Percentiles rank a stretch among this genome's conserved stretches.
These are phyloP conservation scores for Anolis carolinensis DNA, from an alignment of 2,113 vertebrate species.

Conservation along the genomic window DNA sequence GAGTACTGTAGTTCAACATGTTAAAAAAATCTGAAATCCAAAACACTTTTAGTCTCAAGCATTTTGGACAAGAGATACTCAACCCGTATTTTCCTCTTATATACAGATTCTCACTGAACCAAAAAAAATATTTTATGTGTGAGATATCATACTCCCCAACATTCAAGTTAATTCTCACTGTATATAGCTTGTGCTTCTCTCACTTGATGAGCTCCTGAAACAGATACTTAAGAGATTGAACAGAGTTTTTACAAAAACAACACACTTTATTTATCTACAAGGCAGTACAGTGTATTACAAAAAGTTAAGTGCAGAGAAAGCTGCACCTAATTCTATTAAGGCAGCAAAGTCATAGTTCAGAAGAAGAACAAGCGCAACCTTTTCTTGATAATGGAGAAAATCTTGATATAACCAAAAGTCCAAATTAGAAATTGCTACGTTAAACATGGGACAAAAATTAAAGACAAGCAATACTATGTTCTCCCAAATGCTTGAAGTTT, in stretches of 20 bases:
- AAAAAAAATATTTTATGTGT: background rate
- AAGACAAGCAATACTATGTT: constrained; percentile 80
- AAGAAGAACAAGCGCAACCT: constrained; percentile 62
- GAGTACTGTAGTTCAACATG: no score
- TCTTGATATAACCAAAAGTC: constrained; percentile 60
- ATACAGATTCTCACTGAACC: background rate
- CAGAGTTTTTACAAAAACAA: constrained; percentile 74
- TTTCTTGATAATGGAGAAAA: constrained; percentile 60
- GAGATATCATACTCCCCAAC: background rate
- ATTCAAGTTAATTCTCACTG: background rate
- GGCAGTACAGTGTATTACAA: constrained; percentile 90
- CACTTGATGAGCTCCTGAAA: no score
- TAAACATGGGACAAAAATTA: constrained; percentile 73
- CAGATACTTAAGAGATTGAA: constrained; percentile 50
- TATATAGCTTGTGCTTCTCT: background rate
- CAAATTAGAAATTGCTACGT: constrained; percentile 64
- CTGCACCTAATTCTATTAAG: constrained; percentile 83
- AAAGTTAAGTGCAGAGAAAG: constrained; percentile 83
- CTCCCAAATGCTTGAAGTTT: constrained; percentile 86
- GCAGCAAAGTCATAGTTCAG: constrained; percentile 77
- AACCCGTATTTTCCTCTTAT: no score
- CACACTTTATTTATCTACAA: constrained; percentile 95
- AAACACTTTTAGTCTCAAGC: no score
- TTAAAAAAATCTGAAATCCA: no score
- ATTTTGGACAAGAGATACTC: no score